phyloP scores from a whole-genome alignment of 2,888 invertebrate genomes.

The Melinaea marsaeus region DNA sequence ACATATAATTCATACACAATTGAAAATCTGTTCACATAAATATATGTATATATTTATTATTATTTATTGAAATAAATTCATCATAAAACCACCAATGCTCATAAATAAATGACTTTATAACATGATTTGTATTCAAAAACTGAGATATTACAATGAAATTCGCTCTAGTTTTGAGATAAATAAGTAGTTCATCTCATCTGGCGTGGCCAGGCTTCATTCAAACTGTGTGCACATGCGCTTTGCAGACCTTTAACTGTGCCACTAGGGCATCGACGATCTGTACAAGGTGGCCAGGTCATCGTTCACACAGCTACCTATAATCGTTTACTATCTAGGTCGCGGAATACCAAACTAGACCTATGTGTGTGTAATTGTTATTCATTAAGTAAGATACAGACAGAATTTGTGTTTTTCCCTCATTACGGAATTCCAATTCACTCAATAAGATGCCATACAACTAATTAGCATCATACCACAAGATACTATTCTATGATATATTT shows the following conservation, averaged over 20 bases:
- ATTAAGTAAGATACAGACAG: not conserved
- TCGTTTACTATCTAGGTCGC: conserved; percentile 56
- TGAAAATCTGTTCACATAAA: not conserved
- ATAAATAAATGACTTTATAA: no score
- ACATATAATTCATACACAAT: not conserved
- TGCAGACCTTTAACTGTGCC: conserved; percentile 51
- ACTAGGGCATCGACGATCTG: conserved; percentile 68
- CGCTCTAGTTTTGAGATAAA: not conserved
- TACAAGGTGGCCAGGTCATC: conserved; percentile 49
- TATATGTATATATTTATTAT: not conserved
- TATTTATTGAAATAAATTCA: no score
- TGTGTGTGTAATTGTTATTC: not conserved
- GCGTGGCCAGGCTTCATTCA: conserved; percentile 43
- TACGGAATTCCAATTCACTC: not conserved
- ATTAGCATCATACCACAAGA: not conserved
- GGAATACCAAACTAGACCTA: conserved; percentile 33
- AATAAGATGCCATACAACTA: not conserved
- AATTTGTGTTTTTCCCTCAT: not conserved
- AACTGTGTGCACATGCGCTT: conserved; percentile 56
- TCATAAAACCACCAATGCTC: no score
- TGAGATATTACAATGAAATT: not conserved
- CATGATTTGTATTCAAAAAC: conserved; percentile 1
- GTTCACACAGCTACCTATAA: conserved; percentile 38
- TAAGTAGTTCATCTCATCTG: conserved; percentile 1
- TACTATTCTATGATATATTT: no score